These are phyloP conservation scores for Littorina saxatilis DNA, from an alignment of 1,140 invertebrate genomes.

Conservation along the genomic window DNA sequence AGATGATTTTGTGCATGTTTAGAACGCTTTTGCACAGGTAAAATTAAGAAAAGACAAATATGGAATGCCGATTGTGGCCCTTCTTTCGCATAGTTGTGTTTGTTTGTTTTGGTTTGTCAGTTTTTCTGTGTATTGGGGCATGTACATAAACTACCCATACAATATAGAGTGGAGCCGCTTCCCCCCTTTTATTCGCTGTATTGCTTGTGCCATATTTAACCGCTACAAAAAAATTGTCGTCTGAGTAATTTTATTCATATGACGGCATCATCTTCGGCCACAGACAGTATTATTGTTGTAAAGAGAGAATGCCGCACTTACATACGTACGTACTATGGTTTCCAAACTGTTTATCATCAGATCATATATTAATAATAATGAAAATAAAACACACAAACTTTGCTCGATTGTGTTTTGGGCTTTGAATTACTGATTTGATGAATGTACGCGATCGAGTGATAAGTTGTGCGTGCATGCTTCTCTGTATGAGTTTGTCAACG, in stretches of 20 bases:
- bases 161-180: not conserved
- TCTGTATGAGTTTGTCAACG: not conserved
- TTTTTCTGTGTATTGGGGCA: not conserved
- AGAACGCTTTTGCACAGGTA: not conserved
- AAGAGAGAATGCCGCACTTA: conserved; percentile 29
- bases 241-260: conserved; percentile 22
- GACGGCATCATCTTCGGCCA: conserved; percentile 36
- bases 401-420: not conserved
- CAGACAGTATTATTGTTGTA: conserved; percentile 36
- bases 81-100: not conserved
- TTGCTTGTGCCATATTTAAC: not conserved
- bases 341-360: conserved; percentile 17
- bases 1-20: not conserved
- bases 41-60: not conserved
- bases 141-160: not conserved
- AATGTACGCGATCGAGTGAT: not conserved
- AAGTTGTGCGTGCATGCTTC: not conserved
- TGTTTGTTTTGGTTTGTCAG: not conserved
- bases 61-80: no score
- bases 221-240: conserved; percentile 12
- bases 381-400: not conserved
- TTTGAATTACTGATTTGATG: not conserved
- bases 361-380: not conserved
- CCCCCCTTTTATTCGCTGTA: not conserved
- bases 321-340: conserved; percentile 3